phyloP scores from a whole-genome alignment of 2,113 vertebrate genomes.

The Austrofundulus limnaeus region DNA sequence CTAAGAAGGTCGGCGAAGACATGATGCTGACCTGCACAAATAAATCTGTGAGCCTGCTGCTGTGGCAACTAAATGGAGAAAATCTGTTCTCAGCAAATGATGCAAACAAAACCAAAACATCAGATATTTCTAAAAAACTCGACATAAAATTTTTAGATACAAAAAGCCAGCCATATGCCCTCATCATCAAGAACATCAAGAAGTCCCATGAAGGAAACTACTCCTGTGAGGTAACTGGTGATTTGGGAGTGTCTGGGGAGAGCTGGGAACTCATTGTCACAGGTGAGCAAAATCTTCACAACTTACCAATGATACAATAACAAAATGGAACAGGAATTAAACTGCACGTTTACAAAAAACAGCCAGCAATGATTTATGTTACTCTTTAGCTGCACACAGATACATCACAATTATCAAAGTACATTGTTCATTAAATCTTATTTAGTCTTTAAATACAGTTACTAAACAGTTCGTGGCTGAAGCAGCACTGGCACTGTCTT shows the following conservation, averaged over 20 bases:
- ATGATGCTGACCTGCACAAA: conserved; percentile 36
- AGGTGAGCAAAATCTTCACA: conserved; percentile 35
- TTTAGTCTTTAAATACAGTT: neutral
- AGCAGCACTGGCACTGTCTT: neutral
- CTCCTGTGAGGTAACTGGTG: conserved; percentile 8
- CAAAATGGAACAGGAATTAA: neutral
- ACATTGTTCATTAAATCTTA: neutral
- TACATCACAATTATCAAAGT: neutral
- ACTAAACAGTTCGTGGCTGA: neutral
- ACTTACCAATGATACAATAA: neutral
- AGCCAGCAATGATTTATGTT: neutral
- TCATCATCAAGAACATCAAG: conserved; percentile 31
- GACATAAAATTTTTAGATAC: neutral
- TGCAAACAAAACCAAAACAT: too few species aligned
- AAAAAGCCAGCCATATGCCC: neutral
- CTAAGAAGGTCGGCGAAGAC: neutral
- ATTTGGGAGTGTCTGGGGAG: accelerated
- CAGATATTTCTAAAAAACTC: too few species aligned
- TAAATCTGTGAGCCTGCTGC: neutral
- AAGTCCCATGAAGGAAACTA: conserved; percentile 53
- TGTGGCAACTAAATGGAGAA: conserved; percentile 22
- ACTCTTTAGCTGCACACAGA: neutral
- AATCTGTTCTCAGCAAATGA: accelerated
- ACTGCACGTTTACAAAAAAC: neutral
- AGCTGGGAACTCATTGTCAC: conserved; percentile 41